Percentiles rank a stretch among this genome's conserved stretches.
Conservation (phyloP, 2,888 invertebrate species). For the Anthoptus insignis region DNA sequence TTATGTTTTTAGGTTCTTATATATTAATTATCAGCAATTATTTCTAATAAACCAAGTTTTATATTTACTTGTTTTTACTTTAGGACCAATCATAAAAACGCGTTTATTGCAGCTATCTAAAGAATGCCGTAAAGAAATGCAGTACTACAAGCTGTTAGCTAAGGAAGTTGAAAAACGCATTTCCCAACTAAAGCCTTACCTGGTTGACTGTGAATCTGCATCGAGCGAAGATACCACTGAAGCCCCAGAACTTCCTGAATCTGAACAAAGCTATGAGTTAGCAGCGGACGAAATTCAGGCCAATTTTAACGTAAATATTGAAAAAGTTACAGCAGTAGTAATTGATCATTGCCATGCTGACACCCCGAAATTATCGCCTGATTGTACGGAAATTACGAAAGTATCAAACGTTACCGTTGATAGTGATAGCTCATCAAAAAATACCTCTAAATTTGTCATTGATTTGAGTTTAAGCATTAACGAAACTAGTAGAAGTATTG, state of each 20-base stretch:
- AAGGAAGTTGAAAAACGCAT: constrained; percentile 88
- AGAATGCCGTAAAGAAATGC: constrained; percentile 88
- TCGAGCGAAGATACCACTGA: constrained; percentile 63
- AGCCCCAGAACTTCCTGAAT: constrained; percentile 70
- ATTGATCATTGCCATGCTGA: constrained; percentile 47
- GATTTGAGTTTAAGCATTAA: constrained; percentile 70
- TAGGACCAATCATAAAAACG: too few species aligned
- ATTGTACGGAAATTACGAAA: constrained; percentile 40
- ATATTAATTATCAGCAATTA: too few species aligned
- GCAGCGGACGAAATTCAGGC: constrained; percentile 50
- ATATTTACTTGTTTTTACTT: too few species aligned
- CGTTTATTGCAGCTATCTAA: constrained; percentile 87
- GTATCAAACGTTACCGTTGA: constrained; percentile 54
- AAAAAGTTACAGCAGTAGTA: constrained; percentile 47
- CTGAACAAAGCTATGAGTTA: constrained; percentile 59
- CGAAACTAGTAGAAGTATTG: constrained; percentile 55
- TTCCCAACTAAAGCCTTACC: constrained; percentile 70
- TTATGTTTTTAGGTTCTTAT: too few species aligned
- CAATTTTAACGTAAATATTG: constrained; percentile 50
- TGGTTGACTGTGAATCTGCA: constrained; percentile 62
- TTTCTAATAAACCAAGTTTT: too few species aligned
- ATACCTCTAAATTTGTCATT: constrained; percentile 64
- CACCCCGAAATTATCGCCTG: constrained; percentile 32
- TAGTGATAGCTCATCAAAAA: constrained; percentile 48
- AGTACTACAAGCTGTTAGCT: constrained; percentile 89